Evolutionary conservation across 2,113 vertebrate genomes (phyloP), one percentile per base, ranked within the genome.

Genomic region (Cynoglossus semilaevis): DNA sequence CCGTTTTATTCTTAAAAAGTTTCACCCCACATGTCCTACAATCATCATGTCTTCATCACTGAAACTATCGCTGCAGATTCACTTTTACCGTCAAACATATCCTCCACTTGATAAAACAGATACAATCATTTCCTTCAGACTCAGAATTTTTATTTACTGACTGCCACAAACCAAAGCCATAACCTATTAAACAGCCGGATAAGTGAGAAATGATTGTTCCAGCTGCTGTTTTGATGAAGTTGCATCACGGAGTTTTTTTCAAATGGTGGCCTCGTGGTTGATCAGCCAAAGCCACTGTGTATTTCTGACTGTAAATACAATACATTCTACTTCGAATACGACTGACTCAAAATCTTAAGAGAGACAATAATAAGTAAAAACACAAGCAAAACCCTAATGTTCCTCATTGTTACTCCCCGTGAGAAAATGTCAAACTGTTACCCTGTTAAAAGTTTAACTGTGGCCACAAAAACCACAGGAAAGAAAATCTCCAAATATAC

Each of bases 161-260:
- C 46, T 67, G 49, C 7, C 55, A 18, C n/a, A 15, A 15, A 44
- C 18, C 51, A 35, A n/a, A 16, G 41, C 55, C 50, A 22, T 55
- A 37, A 44, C 9, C 46, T 63, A 50, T 73, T 60, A 73, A 76
- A 76, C 69, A 67, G 34, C 19, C 43, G 51, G 55, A 67, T 41
- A 50, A 41, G 43, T 45, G 51, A 9, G 46, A 45, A 62, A 60
- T 19, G 41, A 34, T 4, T 13, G 15, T 15, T 42, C 18, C 22
- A 18, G 36, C 44, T 45, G 55, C 44, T 16, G 12, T 48, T 48
- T 53, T 37, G 15, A 49, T 54, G 49, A 43, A 45, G 43, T 17
- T 51, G 34, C 18, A 57, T 67, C 46, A 63, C 2, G 7, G 51
- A 58, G 49, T 14, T 42, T 54, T 43, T 34, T 54, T 49, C 38